A percentile compares a stretch with the other conserved stretches of the same genome.
phyloP scores from a whole-genome alignment of 2,888 invertebrate species.

The Sthenelais limicola region DNA sequence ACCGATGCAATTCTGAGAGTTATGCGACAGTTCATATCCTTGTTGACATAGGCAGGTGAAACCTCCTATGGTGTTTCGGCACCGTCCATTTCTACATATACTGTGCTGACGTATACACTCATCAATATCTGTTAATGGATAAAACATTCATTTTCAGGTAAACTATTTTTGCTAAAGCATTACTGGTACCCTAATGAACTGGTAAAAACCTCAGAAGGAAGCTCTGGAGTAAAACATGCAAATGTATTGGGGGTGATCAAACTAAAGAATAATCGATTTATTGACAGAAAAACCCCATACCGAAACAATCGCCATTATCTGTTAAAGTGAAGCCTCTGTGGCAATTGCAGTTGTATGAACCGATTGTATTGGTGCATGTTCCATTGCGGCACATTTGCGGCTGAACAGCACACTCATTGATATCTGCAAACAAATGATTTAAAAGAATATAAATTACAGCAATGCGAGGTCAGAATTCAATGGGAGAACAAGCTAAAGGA shows the following conservation, averaged over 20 bases:
- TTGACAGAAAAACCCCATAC: slow-evolving; percentile 71
- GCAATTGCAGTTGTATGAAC: slow-evolving; percentile 86
- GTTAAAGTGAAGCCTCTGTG: slow-evolving; percentile 82
- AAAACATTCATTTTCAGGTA: background rate
- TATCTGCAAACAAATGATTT: slow-evolving; percentile 76
- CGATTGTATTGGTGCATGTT: slow-evolving; percentile 87
- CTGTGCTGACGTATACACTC: slow-evolving; percentile 81
- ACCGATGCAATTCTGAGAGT: slow-evolving; percentile 81
- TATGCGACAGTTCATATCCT: slow-evolving; percentile 78
- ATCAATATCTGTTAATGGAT: slow-evolving; percentile 79
- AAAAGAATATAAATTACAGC: too few relatives aligned
- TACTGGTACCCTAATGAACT: too few relatives aligned
- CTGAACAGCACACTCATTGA: slow-evolving; percentile 87
- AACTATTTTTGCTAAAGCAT: too few relatives aligned
- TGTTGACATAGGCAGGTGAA: slow-evolving; percentile 84
- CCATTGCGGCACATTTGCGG: slow-evolving; percentile 87
- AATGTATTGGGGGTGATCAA: background rate
- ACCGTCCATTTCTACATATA: slow-evolving; percentile 84
- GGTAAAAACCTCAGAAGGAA: too few relatives aligned
- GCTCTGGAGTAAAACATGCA: too few relatives aligned
- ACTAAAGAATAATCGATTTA: background rate
- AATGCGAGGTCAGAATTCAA: too few relatives aligned
- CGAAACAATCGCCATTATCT: slow-evolving; percentile 84
- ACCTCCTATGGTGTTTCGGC: slow-evolving; percentile 82
- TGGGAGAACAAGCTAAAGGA: too few relatives aligned